phyloP scores from a whole-genome alignment of 1,140 invertebrate species.

The Mylabris phalerata region DNA sequence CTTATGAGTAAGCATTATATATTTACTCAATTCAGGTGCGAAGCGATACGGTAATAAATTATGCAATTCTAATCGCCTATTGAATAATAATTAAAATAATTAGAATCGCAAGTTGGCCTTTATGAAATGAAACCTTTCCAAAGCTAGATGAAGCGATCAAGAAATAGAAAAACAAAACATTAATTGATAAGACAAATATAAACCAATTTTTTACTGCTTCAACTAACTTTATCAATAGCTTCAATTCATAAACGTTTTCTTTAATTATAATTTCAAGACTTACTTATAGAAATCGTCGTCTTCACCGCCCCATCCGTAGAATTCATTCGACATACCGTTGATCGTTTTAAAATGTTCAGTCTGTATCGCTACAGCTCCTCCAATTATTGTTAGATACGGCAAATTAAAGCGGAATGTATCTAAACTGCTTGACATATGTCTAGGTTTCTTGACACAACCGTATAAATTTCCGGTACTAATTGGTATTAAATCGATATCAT shows the following conservation, averaged over 20 bases:
- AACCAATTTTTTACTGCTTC: too few relatives aligned
- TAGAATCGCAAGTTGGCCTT: not conserved
- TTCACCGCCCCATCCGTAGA: conserved; percentile 84
- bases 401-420: conserved; percentile 79
- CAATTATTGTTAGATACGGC: conserved; percentile 66
- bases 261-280: conserved; percentile 11
- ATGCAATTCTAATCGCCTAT: conserved; percentile 46
- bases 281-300: conserved; percentile 79
- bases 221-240: too few relatives aligned
- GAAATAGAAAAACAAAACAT: too few relatives aligned
- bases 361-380: conserved; percentile 67
- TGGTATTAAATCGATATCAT: conserved; percentile 92
- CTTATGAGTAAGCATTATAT: conserved; percentile 70
- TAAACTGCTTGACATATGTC: conserved; percentile 89
- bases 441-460: conserved; percentile 76
- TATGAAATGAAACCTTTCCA: too few relatives aligned
- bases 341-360: conserved; percentile 65
- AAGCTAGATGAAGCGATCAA: too few relatives aligned
- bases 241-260: too few relatives aligned
- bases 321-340: conserved; percentile 90
- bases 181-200: too few relatives aligned
- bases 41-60: conserved; percentile 60
- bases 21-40: conserved; percentile 61
- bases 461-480: conserved; percentile 86
- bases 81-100: conserved; percentile 24